Base-by-base conservation (phyloP, 2,888 invertebrate species). In the Pachymerium ferrugineum region DNA sequence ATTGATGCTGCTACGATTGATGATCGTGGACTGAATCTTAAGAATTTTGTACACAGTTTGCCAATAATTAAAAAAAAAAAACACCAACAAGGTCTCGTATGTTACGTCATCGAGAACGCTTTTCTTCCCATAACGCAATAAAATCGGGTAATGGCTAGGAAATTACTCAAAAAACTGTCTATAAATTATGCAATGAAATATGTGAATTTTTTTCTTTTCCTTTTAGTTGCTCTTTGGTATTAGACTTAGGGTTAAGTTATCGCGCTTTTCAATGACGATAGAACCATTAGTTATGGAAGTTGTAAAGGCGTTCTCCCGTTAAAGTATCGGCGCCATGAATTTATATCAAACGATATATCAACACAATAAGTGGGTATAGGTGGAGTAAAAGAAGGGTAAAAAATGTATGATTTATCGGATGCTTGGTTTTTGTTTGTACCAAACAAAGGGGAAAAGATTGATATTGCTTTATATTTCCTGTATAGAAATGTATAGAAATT, bases 251-350 rank as follows among this genome's bases (percentile, higher is more conserved):
- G 62, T 62, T 25, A 62, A 62, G 14, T 62, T 62, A 62, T 62
- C 6, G 62, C 28, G 25, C 62, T 62, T 62, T 62, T 62, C 62
- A 62, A 62, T 25, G 62, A 28, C 62, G 28, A 25, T 25, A 28
- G 62, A n/a, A 62, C 62, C 62, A 62, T 62, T 62, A 62, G 62
- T 62, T 62, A 62, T 62, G 62, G 62, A 62, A 62, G 62, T 62
- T 62, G 62, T 62, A 62, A 62, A 62, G 62, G 62, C 62, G 62
- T 14, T 25, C 25, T 10, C 25, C 62, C 28, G 62, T 62, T 62
- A 62, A 62, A 62, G 28, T 62, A 62, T 62, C 28, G 62, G 62
- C 62, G 28, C 28, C 62, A 62, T 62, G 62, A 62, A 62, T 62
- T 62, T 62, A 62, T 62, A 62, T 62, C 62, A 62, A n/a, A 12